phyloP scores from a whole-genome alignment of 2,113 vertebrate genomes.

The Thryonomys swinderianus region DNA sequence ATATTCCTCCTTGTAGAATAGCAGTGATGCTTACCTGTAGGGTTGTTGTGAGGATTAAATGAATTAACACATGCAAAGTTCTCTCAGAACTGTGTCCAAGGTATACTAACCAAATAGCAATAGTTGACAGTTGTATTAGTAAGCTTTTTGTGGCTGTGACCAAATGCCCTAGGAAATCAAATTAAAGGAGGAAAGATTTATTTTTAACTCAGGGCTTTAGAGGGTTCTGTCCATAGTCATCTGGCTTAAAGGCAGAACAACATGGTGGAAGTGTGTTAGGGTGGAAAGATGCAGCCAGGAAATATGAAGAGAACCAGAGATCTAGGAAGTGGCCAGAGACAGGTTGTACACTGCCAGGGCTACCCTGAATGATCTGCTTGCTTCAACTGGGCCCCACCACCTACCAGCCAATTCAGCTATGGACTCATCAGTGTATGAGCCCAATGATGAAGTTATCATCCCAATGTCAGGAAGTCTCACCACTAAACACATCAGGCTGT shows the following conservation, averaged over 20 bases:
- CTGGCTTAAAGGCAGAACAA: not conserved
- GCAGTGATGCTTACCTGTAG: not conserved
- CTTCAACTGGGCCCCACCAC: not conserved
- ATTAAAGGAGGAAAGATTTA: not conserved
- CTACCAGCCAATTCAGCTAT: not conserved
- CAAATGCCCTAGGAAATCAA: not conserved
- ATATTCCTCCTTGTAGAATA: not conserved
- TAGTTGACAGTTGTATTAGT: not conserved
- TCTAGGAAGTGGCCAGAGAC: not conserved
- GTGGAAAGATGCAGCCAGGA: not conserved
- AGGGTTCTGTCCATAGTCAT: not conserved
- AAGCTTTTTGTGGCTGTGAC: not conserved
- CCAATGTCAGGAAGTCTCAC: not conserved
- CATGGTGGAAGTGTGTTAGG: not conserved
- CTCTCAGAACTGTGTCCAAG: not conserved
- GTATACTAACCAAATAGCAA: not conserved
- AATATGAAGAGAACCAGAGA: not conserved
- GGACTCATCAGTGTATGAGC: no score
- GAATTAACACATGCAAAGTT: not conserved
- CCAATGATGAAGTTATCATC: not conserved
- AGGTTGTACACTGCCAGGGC: not conserved
- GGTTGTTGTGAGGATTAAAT: not conserved
- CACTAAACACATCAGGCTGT: not conserved
- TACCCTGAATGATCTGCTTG: not conserved
- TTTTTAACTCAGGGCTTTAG: not conserved